phyloP scores from a whole-genome alignment of 53 echinoderm and acorn worm genomes.

The Luidia sarsii region DNA sequence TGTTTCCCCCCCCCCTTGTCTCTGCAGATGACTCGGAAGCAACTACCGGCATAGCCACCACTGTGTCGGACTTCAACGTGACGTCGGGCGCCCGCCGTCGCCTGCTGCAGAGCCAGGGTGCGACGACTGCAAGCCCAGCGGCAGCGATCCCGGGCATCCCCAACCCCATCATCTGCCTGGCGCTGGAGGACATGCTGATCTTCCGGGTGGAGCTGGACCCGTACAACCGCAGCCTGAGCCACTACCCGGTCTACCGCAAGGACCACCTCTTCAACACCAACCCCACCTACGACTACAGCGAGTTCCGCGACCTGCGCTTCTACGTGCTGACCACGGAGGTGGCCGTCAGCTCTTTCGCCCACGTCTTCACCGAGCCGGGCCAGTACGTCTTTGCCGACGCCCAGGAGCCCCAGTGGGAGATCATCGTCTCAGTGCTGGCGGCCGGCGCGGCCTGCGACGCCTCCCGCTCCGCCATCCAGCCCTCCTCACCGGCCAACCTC shows the following conservation, averaged over 20 bases:
- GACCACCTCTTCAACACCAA: constrained; percentile 98
- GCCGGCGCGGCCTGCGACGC: constrained; percentile 69
- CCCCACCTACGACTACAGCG: constrained; percentile 95
- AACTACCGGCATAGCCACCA: constrained; percentile 47
- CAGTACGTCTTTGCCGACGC: constrained; percentile 94
- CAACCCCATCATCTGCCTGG: constrained; percentile 92
- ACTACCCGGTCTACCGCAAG: constrained; percentile 92
- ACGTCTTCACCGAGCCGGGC: constrained; percentile 91
- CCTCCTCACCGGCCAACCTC: constrained; percentile 72
- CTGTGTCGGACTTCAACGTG: constrained; percentile 45
- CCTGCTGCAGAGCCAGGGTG: constrained; percentile 44
- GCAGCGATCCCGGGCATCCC: constrained; percentile 74
- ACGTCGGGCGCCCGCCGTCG: constrained; percentile 65
- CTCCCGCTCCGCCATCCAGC: constrained; percentile 60
- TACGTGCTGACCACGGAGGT: constrained; percentile 84
- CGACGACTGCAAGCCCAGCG: background rate
- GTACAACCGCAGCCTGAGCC: constrained; percentile 76
- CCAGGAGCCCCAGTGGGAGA: constrained; percentile 83
- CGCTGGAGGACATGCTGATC: constrained; percentile 89
- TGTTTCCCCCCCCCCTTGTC: background rate
- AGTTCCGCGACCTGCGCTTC: constrained; percentile 91
- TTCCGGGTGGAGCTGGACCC: constrained; percentile 80
- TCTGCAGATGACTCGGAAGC: constrained; percentile 9
- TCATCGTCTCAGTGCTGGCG: constrained; percentile 82
- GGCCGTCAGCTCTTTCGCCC: constrained; percentile 80